Base-by-base conservation (phyloP, 2,888 invertebrate species). In the Limnephilus lunatus region DNA sequence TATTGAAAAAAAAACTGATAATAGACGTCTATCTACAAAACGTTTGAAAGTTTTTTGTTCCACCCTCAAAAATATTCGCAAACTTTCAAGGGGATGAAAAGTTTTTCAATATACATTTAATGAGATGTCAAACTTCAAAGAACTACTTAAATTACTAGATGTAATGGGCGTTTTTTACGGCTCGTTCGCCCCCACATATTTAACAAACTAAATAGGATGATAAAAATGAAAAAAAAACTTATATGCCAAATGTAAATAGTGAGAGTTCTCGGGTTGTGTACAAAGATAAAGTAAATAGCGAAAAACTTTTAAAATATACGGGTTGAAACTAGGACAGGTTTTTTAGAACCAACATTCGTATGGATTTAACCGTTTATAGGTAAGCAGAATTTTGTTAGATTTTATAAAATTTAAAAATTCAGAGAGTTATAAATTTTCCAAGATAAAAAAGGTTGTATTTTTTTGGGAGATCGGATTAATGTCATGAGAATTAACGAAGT, bases 41-140 rank as follows among this genome's bases (percentile, higher is more conserved):
- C 68, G n/a, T 68, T 68, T 68, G 19, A 68, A 68, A 68, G 68
- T 68, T 68, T 68, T 68, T n/a, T n/a, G n/a, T n/a, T 68, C 68
- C 19, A 68, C 68, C 68, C 68, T n/a, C 68, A 68, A 68, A 68
- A 68, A 68, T 68, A n/a, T 68, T 25, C 68, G 68, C 25, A 68
- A 83, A 83, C 83, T 83, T 83, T 35, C 12, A 7, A 35, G 83
- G 35, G 83, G 35, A 11, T 15, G 31, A 32, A 39, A 35, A 83
- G 83, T 83, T 83, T 83, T 83, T 83, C 39, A 83, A 83, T 83
- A 83, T 83, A 83, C 39, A 83, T 83, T 35, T 83, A 32, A 83
- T 83, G 32, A 83, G 83, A 83, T 32, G 83, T 83, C 83, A 83
- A 39, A 83, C 31, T 83, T 25, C 35, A 83, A 25, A 83, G 68